Percentiles rank a stretch among this genome's conserved stretches.
Evolutionary conservation across 2,797 vertebrate genomes (phyloP).

Genomic region (Lutjanus argentimaculatus): DNA sequence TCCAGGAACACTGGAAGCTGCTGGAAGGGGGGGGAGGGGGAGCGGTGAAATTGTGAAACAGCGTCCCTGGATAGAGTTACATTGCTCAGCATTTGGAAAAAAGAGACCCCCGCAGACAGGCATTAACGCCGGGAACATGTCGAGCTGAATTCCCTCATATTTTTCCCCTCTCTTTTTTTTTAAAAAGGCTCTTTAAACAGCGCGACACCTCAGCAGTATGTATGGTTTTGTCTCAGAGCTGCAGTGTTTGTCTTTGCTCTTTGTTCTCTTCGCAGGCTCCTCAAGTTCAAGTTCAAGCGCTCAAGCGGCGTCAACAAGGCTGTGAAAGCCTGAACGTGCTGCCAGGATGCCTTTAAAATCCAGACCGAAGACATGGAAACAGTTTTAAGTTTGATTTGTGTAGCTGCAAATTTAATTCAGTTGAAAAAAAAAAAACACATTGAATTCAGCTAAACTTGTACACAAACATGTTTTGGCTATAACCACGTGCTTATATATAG

Average conservation of each 20-base stretch:
- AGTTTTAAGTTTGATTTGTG: background rate
- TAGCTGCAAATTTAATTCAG: background rate
- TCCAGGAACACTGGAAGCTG: slow-evolving; percentile 67
- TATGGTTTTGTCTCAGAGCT: slow-evolving; percentile 36
- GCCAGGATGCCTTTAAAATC: background rate
- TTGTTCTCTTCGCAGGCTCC: slow-evolving; percentile 55
- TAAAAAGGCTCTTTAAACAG: slow-evolving; percentile 14
- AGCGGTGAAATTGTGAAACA: slow-evolving; percentile 75
- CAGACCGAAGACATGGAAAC: background rate
- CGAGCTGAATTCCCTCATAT: slow-evolving; percentile 27
- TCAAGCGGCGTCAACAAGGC: slow-evolving; percentile 48
- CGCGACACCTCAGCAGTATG: slow-evolving; percentile 60
- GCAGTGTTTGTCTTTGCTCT: slow-evolving; percentile 30
- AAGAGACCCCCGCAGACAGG: slow-evolving; percentile 56
- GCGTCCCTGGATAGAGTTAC: slow-evolving; percentile 70
- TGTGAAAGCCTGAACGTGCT: background rate
- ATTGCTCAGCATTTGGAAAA: slow-evolving; percentile 72
- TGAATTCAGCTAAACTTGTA: background rate
- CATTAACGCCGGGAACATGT: slow-evolving; percentile 42
- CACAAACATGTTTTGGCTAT: background rate
- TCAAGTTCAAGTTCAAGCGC: slow-evolving; percentile 25
- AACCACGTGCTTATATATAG: background rate
- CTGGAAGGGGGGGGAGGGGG: background rate
- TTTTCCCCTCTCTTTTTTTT: background rate
- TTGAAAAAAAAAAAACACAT: background rate